phyloP scores from a whole-genome alignment of 2,888 invertebrate species.

The Omphaloscelis lunosa region DNA sequence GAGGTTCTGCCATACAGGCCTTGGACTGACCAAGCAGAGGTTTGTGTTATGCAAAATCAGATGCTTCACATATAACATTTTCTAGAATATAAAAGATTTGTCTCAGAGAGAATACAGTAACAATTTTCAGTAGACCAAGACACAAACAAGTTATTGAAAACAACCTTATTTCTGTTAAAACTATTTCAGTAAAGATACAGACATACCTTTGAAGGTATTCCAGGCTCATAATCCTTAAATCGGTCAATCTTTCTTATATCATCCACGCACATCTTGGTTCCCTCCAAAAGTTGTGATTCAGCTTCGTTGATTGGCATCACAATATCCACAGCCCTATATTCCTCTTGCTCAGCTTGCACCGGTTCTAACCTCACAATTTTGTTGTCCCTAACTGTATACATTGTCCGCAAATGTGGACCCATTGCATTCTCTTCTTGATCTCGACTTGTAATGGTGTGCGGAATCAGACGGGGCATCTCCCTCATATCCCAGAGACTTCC shows the following conservation, averaged over 20 bases:
- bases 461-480: conserved; percentile 69
- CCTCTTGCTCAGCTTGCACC: conserved; percentile 65
- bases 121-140: background rate
- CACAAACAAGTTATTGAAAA: background rate
- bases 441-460: conserved; percentile 63
- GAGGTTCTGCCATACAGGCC: background rate
- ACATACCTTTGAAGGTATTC: conserved; percentile 87
- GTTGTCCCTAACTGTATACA: conserved; percentile 89
- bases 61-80: background rate
- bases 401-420: conserved; percentile 81
- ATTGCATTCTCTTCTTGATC: conserved; percentile 62
- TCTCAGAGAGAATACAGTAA: background rate
- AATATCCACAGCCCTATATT: conserved; percentile 81
- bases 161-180: background rate
- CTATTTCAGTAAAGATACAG: background rate
- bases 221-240: conserved; percentile 89
- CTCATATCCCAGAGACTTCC: conserved; percentile 88
- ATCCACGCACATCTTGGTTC: conserved; percentile 87
- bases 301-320: conserved; percentile 81
- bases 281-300: conserved; percentile 83
- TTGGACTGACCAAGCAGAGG: background rate
- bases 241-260: conserved; percentile 89
- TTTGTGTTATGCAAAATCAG: background rate
- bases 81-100: background rate
- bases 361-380: conserved; percentile 87